A percentile compares a stretch with the other conserved stretches of the same genome.
Evolutionary conservation across 2,888 invertebrate species (phyloP).

Genomic region (Synergus gifuensis): DNA sequence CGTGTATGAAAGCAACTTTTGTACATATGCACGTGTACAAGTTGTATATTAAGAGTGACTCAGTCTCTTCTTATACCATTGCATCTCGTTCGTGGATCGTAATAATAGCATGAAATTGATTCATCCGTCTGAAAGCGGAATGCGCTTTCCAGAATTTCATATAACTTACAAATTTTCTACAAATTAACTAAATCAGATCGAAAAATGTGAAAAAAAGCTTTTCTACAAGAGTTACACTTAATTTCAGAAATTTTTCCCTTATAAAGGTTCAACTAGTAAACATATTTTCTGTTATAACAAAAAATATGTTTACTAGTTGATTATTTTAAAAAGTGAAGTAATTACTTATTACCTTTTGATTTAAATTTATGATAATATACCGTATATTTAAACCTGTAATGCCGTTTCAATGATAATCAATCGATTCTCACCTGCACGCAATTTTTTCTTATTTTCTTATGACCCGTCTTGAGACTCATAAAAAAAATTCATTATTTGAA

Average conservation of each 20-base stretch:
- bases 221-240: not conserved
- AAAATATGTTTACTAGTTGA: not conserved
- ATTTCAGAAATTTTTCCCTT: not conserved
- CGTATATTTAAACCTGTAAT: not conserved
- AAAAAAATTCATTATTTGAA: not conserved
- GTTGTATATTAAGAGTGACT: conserved; percentile 60
- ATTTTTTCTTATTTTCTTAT: not conserved
- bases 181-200: not conserved
- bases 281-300: no score
- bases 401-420: not conserved
- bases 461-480: not conserved
- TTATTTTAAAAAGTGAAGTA: not conserved
- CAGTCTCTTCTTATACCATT: conserved; percentile 68
- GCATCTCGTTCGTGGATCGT: conserved; percentile 66
- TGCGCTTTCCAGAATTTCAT: conserved; percentile 28
- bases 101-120: conserved; percentile 70
- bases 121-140: conserved; percentile 27
- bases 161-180: not conserved
- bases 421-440: not conserved
- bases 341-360: not conserved
- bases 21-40: conserved; percentile 9
- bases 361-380: not conserved
- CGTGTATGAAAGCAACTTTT: conserved; percentile 3
- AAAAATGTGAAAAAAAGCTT: not conserved
- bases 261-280: not conserved